Conservation (phyloP, 2,797 vertebrate species). For the Chaetophractus vellerosus region DNA sequence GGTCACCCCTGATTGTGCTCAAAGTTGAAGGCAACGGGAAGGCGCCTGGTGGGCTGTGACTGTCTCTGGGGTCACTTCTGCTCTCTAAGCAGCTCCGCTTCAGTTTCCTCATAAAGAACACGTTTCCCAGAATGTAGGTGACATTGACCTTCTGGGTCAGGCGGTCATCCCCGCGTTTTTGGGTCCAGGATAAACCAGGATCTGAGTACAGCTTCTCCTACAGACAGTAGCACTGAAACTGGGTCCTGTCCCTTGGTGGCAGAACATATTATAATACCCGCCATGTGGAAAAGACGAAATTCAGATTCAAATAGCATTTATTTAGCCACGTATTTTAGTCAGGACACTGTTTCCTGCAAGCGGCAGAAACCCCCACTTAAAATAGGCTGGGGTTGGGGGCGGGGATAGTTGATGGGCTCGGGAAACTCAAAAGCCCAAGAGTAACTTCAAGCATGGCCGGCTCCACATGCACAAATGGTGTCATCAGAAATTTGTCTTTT, state of each 20-base stretch:
- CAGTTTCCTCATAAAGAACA: background rate
- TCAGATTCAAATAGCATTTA: background rate
- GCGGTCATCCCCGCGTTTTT: rapidly evolving
- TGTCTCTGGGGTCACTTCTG: background rate
- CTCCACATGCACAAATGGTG: background rate
- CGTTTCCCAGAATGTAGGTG: background rate
- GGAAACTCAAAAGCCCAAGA: background rate
- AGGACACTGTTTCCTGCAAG: background rate
- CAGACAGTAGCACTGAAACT: background rate
- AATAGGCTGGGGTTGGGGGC: background rate
- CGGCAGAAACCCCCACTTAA: background rate
- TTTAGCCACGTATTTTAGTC: background rate
- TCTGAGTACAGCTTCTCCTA: background rate
- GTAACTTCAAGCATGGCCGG: background rate
- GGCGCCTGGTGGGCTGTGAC: rapidly evolving
- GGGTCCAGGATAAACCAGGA: background rate
- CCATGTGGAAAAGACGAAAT: background rate
- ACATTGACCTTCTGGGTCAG: background rate
- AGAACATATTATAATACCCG: background rate
- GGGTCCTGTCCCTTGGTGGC: background rate
- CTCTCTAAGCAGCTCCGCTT: background rate
- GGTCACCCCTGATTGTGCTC: background rate
- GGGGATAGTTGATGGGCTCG: background rate
- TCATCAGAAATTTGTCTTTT: background rate
- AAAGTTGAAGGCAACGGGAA: background rate